A percentile compares a stretch with the other conserved stretches of the same genome.
Evolutionary conservation across 2,797 vertebrate genomes (phyloP).

Genomic region (Sebastiscus tertius): DNA sequence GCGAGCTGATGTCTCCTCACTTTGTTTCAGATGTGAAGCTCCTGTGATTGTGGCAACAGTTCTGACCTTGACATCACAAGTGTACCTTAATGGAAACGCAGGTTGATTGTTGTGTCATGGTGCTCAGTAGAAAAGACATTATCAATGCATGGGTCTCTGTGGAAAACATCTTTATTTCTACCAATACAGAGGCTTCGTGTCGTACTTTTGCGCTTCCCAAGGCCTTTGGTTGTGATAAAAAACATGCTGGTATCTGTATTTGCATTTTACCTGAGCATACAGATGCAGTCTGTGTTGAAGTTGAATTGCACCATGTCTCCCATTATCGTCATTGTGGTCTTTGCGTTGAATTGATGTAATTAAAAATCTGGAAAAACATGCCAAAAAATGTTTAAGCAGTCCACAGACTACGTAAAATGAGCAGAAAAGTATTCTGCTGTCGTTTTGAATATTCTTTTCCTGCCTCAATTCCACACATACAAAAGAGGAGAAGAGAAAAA

Average conservation of each 20-base stretch:
- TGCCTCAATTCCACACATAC: conserved; percentile 27
- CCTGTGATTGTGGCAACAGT: conserved; percentile 44
- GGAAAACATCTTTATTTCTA: conserved; percentile 59
- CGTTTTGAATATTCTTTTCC: conserved; percentile 30
- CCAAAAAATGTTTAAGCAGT: neutral
- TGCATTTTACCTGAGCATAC: conserved; percentile 39
- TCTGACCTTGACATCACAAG: conserved; percentile 47
- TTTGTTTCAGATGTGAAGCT: conserved; percentile 42
- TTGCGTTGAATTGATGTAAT: conserved; percentile 19
- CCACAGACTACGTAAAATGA: conserved; percentile 45
- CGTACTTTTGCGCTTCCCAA: conserved; percentile 3
- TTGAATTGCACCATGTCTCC: neutral
- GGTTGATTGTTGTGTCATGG: conserved; percentile 18
- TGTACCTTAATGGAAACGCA: conserved; percentile 18
- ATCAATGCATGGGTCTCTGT: conserved; percentile 26
- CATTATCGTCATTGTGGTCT: neutral
- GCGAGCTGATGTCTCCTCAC: conserved; percentile 47
- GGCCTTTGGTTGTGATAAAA: conserved; percentile 24
- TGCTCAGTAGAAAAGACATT: conserved; percentile 29
- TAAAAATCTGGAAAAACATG: conserved; percentile 18
- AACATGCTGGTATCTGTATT: conserved; percentile 32
- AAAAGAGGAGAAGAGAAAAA: conserved; percentile 44
- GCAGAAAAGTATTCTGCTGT: conserved; percentile 27
- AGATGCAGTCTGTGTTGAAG: conserved; percentile 3
- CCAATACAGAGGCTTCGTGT: conserved; percentile 29